Conservation (phyloP, 1,140 invertebrate species). For the Aradophagus sp. region DNA sequence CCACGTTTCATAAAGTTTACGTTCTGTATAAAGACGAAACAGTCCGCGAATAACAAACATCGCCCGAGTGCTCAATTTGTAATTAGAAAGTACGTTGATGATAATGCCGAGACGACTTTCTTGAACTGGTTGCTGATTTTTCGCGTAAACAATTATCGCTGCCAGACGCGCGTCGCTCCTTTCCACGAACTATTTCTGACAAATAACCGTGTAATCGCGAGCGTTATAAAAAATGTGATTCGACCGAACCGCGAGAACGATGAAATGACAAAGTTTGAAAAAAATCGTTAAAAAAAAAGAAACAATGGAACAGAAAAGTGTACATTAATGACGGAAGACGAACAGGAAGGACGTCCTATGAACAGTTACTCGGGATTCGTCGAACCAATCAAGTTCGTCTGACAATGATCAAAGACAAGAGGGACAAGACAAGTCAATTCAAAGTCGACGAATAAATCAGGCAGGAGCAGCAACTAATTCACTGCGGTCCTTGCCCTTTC, state of each 20-base stretch:
- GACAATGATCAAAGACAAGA: conserved; percentile 28
- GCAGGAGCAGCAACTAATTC: conserved; percentile 12
- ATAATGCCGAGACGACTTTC: conserved; percentile 51
- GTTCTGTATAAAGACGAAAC: conserved; percentile 4
- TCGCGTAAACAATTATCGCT: conserved; percentile 33
- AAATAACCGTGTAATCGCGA: conserved; percentile 12
- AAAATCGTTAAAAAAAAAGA: too few relatives aligned
- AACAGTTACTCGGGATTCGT: conserved; percentile 24
- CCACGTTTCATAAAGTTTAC: background rate
- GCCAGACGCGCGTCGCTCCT: conserved; percentile 14
- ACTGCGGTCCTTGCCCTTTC: conserved; percentile 46
- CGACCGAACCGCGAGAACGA: too few relatives aligned
- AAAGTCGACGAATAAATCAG: conserved; percentile 12
- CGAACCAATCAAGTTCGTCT: conserved; percentile 4
- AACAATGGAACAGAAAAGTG: too few relatives aligned
- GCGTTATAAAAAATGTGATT: background rate
- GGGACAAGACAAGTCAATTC: too few relatives aligned
- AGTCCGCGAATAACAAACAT: conserved; percentile 29
- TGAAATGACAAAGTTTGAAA: too few relatives aligned
- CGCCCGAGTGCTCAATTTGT: conserved; percentile 30
- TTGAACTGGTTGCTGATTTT: conserved; percentile 51
- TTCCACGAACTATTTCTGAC: conserved; percentile 25
- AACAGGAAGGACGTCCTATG: conserved; percentile 2
- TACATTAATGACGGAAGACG: too few relatives aligned
- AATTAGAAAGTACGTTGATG: conserved; percentile 55